These are phyloP conservation scores for Zaprionus taronus DNA, from an alignment of 1,140 invertebrate genomes.

Conservation along the genomic window DNA sequence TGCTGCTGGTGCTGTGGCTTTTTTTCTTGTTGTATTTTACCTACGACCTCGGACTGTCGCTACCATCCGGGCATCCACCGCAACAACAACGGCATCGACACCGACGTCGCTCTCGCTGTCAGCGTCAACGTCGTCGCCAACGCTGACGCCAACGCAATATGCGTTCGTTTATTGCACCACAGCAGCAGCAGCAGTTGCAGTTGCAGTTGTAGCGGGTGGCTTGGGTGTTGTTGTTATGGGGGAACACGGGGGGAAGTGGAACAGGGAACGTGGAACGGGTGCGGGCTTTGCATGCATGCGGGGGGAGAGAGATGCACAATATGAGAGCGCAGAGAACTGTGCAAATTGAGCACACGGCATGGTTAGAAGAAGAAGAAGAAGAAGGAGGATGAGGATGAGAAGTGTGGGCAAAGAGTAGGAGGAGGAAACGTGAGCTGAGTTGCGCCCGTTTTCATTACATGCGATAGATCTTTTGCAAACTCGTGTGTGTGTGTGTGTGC, in stretches of 20 bases:
- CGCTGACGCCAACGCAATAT: conserved; percentile 75
- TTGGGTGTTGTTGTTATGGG: conserved; percentile 9
- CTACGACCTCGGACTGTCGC: conserved; percentile 56
- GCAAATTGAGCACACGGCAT: conserved; percentile 57
- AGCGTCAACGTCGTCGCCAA: conserved; percentile 33
- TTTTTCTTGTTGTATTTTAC: conserved; percentile 34
- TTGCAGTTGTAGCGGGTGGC: conserved; percentile 58
- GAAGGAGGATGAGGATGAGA: conserved; percentile 29
- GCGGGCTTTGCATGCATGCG: conserved; percentile 38
- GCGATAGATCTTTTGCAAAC: conserved; percentile 53
- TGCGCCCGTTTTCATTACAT: conserved; percentile 50
- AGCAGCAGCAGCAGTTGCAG: conserved; percentile 56
- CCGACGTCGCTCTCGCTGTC: conserved; percentile 12
- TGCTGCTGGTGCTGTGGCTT: conserved; percentile 28
- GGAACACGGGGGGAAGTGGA: background rate
- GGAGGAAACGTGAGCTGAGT: conserved; percentile 28
- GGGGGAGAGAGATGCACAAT: conserved; percentile 68
- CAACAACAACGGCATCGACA: conserved; percentile 28
- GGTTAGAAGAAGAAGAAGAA: conserved; percentile 36
- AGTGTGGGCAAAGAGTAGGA: conserved; percentile 39
- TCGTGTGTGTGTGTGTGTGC: conserved; percentile 21
- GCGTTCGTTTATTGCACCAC: conserved; percentile 80
- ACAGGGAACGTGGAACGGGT: conserved; percentile 4
- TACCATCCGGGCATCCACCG: conserved; percentile 49
- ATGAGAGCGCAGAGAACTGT: conserved; percentile 45